Evolutionary conservation across 2,113 vertebrate species (phyloP).

Genomic region (Python bivittatus): DNA sequence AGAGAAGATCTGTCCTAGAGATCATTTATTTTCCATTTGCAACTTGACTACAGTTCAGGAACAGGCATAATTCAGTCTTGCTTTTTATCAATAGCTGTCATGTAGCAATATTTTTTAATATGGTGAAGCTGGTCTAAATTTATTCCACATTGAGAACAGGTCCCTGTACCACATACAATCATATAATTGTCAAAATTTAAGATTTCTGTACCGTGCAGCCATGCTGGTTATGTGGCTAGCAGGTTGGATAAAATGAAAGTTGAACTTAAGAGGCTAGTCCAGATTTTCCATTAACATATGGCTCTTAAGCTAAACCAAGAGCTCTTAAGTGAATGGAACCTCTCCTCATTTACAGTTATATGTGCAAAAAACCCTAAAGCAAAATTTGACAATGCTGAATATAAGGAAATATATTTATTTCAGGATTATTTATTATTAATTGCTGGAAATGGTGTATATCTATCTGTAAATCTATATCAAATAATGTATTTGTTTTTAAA

Average conservation of each 20-base stretch:
- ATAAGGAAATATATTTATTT: constrained; percentile 75
- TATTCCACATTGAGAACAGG: constrained; percentile 58
- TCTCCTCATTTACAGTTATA: constrained; percentile 70
- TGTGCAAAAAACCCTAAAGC: constrained; percentile 54
- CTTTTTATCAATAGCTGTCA: constrained; percentile 43
- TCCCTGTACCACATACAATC: constrained; percentile 59
- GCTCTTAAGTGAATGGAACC: constrained; percentile 77
- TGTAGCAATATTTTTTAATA: constrained; percentile 42
- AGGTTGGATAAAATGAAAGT: constrained; percentile 75
- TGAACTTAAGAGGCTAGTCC: constrained; percentile 72
- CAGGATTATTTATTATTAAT: constrained; percentile 74
- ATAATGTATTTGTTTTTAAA: constrained; percentile 78
- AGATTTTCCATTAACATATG: constrained; percentile 72
- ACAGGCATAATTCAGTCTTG: not conserved
- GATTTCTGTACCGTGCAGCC: constrained; percentile 71
- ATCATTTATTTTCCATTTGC: too few relatives aligned
- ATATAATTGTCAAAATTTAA: constrained; percentile 66
- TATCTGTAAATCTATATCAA: constrained; percentile 67
- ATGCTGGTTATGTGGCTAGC: constrained; percentile 74
- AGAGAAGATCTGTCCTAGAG: too few relatives aligned
- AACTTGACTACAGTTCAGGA: too few relatives aligned
- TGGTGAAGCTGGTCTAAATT: constrained; percentile 49
- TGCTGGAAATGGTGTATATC: constrained; percentile 76
- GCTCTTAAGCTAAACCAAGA: constrained; percentile 69
- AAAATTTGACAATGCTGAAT: constrained; percentile 58